Conservation (phyloP, 2,113 vertebrate genomes). For the Nycticryphes semicollaris region DNA sequence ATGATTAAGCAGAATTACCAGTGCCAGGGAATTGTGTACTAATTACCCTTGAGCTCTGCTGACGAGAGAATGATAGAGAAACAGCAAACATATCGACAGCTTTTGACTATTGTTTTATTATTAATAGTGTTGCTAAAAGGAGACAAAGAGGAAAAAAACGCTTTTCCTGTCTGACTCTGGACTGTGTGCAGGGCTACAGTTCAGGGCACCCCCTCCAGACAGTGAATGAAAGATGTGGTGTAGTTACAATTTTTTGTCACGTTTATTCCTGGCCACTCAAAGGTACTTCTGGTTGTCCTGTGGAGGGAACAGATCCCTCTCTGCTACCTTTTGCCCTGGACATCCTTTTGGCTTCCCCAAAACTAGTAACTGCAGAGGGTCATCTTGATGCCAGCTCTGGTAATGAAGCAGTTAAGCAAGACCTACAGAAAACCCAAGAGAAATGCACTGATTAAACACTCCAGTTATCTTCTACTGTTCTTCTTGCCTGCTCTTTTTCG, state of each 20-base stretch:
- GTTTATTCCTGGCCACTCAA: background rate
- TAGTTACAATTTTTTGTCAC: background rate
- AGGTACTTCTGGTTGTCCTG: background rate
- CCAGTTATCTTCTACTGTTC: background rate
- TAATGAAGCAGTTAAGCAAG: background rate
- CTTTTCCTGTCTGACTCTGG: background rate
- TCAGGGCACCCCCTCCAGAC: background rate
- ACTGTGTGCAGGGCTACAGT: background rate
- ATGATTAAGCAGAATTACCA: background rate
- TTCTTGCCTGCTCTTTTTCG: slow-evolving; percentile 15
- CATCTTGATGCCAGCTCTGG: background rate
- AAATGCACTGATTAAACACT: background rate
- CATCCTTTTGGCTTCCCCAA: background rate
- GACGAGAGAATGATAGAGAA: background rate
- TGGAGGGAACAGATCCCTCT: background rate
- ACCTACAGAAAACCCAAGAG: background rate
- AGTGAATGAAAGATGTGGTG: background rate
- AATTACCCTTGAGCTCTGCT: background rate
- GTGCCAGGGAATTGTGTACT: background rate
- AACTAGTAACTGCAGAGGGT: background rate
- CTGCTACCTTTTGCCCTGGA: background rate
- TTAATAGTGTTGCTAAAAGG: background rate
- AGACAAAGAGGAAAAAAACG: background rate
- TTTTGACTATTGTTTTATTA: background rate
- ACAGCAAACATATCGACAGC: background rate